A percentile compares a stretch with the other conserved stretches of the same genome.
Evolutionary conservation across 2,797 vertebrate genomes (phyloP).

Genomic region (Sternotherus odoratus): DNA sequence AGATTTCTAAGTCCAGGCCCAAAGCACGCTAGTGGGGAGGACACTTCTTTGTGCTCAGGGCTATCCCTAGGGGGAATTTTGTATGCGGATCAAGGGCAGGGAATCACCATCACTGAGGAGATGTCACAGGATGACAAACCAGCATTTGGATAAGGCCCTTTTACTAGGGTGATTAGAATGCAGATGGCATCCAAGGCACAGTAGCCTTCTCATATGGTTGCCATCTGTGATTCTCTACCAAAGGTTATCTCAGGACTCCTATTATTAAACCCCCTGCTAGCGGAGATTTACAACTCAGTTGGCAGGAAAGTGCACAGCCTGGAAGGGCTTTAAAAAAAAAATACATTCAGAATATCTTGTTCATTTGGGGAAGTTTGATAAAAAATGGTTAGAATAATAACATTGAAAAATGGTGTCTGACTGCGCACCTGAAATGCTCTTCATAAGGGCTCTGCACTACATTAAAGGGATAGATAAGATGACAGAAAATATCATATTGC

Average conservation of each 20-base stretch:
- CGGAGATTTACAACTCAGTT: conserved; percentile 8
- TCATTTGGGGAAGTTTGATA: not conserved
- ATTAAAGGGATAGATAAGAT: not conserved
- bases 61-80: not conserved
- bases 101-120: not conserved
- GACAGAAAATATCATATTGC: no score
- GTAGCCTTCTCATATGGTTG: conserved; percentile 31
- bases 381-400: not conserved
- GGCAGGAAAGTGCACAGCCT: conserved; percentile 12
- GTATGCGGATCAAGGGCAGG: not conserved
- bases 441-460: not conserved
- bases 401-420: not conserved
- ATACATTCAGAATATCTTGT: not conserved
- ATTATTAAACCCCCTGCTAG: not conserved
- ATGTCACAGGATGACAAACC: not conserved
- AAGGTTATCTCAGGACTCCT: conserved; percentile 40
- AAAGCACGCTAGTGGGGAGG: not conserved
- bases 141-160: not conserved
- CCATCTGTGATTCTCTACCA: conserved; percentile 27
- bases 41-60: not conserved
- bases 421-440: not conserved
- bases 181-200: conserved; percentile 37
- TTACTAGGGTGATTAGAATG: not conserved
- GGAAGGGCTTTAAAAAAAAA: conserved; percentile 10
- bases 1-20: not conserved